Evolutionary conservation across 1,140 invertebrate genomes (phyloP).

Genomic region (Drosophila willistoni): DNA sequence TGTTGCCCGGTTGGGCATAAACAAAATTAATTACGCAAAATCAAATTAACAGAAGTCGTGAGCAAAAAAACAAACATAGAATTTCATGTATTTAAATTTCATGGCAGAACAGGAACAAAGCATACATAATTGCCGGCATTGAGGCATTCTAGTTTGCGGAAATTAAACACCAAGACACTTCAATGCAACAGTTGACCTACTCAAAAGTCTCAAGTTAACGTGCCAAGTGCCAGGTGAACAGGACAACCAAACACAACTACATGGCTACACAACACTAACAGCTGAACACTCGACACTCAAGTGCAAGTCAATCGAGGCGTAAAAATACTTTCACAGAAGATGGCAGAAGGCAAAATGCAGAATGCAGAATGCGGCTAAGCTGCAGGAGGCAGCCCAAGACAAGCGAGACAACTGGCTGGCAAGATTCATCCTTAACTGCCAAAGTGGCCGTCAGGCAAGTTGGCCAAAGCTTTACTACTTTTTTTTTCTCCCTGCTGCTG

Average conservation of each 20-base stretch:
- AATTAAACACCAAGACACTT: constrained; percentile 32
- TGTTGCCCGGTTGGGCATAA: too few species aligned
- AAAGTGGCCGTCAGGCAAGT: background rate
- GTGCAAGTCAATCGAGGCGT: constrained; percentile 55
- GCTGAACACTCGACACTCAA: constrained; percentile 31
- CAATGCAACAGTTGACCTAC: constrained; percentile 44
- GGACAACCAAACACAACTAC: constrained; percentile 14
- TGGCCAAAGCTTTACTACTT: background rate
- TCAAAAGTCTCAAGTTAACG: constrained; percentile 16
- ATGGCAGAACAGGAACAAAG: too few species aligned
- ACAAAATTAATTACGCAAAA: constrained; percentile 43
- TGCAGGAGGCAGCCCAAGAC: background rate
- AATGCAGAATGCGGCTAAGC: constrained; percentile 1
- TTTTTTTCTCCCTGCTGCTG: background rate
- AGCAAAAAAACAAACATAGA: background rate
- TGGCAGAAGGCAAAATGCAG: constrained; percentile 10
- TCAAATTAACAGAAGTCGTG: constrained; percentile 6
- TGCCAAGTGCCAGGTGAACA: constrained; percentile 23
- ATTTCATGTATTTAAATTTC: too few species aligned
- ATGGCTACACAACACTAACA: constrained; percentile 14
- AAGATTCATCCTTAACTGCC: background rate
- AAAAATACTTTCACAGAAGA: constrained; percentile 37
- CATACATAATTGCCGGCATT: background rate
- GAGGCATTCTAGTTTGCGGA: constrained; percentile 9
- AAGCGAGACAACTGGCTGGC: background rate